Evolutionary conservation across 2,888 invertebrate species (phyloP).

Genomic region (Frankliniella fusca): DNA sequence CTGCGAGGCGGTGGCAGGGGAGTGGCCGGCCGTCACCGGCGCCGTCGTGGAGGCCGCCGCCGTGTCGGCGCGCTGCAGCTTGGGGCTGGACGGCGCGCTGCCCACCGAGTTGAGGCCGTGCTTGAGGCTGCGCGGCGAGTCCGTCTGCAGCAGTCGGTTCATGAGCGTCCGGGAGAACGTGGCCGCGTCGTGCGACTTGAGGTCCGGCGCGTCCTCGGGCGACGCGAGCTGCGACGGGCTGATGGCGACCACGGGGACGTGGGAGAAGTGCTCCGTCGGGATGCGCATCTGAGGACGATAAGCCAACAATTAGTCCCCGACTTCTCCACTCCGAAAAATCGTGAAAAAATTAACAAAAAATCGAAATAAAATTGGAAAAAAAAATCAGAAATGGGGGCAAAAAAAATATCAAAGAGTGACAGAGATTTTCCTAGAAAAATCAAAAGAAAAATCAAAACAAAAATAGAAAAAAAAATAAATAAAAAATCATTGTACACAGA

Average conservation of each 20-base stretch:
- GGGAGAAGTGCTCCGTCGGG: slow-evolving; percentile 91
- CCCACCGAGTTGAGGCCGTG: slow-evolving; percentile 45
- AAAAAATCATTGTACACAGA: too few relatives aligned
- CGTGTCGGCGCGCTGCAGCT: slow-evolving; percentile 44
- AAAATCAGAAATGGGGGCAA: too few relatives aligned
- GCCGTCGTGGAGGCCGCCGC: slow-evolving; percentile 40
- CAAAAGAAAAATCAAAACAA: too few relatives aligned
- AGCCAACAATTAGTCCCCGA: not conserved
- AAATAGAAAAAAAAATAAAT: too few relatives aligned
- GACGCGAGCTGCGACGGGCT: slow-evolving; percentile 78
- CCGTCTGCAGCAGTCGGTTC: slow-evolving; percentile 59
- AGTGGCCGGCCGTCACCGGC: slow-evolving; percentile 37
- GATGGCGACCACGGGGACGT: slow-evolving; percentile 87
- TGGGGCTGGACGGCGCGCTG: slow-evolving; percentile 51
- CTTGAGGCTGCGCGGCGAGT: slow-evolving; percentile 44
- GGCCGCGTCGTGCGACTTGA: slow-evolving; percentile 45
- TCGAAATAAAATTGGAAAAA: too few relatives aligned
- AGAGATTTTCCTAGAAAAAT: too few relatives aligned
- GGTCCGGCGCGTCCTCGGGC: slow-evolving; percentile 58
- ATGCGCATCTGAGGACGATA: slow-evolving; percentile 72
- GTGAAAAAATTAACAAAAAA: too few relatives aligned
- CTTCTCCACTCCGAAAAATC: too few relatives aligned
- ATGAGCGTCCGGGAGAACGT: slow-evolving; percentile 65
- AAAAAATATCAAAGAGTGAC: too few relatives aligned
- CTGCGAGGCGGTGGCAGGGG: slow-evolving; percentile 38